Evolutionary conservation across 2,888 invertebrate species (phyloP), one percentile per base, ranked within the genome.

Genomic region (Amphipoea oculea): DNA sequence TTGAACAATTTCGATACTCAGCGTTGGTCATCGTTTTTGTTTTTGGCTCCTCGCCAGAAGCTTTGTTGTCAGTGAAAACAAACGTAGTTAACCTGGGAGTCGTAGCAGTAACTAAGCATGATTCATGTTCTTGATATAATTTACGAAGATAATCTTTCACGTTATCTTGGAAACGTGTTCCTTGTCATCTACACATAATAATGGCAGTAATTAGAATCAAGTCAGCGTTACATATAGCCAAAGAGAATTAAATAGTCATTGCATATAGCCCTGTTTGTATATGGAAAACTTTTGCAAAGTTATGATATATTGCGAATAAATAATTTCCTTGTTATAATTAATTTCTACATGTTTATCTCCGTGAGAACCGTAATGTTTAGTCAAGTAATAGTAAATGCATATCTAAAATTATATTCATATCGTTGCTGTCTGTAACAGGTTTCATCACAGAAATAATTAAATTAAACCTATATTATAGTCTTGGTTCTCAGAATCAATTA

Each of bases 11-110:
- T 77, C 65, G 69, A 81, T 81, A 79, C 79, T 78, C 76, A 69
- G 77, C 73, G 75, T 82, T 86, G 70, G 82, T 82, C 78, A 69
- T 85, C 82, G 73, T 78, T 88, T 82, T 88, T 73, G 79, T 78
- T 75, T 80, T 81, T 87, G 86, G 81, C 74, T 54, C 42, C 4
- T 66, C 23, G 79, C 84, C 88, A 86, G 80, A 76, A 76, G 70
- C 71, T 76, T 17, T 75, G 72, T 62, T 84, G 72, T 75, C 65
- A 72, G 70, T 73, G 70, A 87, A 81, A 85, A 75, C 74, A 83
- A 83, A 85, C 74, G 63, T 77, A 70, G 68, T 80, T 86, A 83
- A 78, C 81, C 88, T 83, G 85, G 66, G 65, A 81, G 42, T 70
- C 60, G 66, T 66, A 67, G 75, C 79, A 67, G 74, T 81, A 68